phyloP scores from a whole-genome alignment of 1,140 invertebrate species.

The Tenebrio molitor region DNA sequence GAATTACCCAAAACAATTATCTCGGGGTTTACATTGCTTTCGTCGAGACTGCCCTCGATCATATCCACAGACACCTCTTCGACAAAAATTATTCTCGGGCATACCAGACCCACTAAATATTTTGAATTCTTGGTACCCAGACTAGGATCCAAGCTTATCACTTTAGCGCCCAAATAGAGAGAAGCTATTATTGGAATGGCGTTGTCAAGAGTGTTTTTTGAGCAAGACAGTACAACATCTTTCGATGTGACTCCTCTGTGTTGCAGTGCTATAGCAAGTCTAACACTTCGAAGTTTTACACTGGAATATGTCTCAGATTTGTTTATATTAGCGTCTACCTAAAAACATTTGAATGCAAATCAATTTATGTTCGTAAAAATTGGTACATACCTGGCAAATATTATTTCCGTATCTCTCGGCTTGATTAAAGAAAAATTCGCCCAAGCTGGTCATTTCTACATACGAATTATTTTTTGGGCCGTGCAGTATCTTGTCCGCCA shows the following conservation, averaged over 20 bases:
- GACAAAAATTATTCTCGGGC: slow-evolving; percentile 59
- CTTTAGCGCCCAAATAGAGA: slow-evolving; percentile 18
- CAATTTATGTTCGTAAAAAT: neutral
- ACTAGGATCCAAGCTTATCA: slow-evolving; percentile 55
- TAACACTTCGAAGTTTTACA: slow-evolving; percentile 23
- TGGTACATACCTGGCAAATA: slow-evolving; percentile 48
- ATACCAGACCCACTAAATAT: slow-evolving; percentile 51
- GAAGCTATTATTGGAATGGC: slow-evolving; percentile 19
- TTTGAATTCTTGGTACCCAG: slow-evolving; percentile 49
- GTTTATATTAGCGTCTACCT: neutral
- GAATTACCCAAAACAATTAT: slow-evolving; percentile 52
- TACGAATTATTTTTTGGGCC: neutral
- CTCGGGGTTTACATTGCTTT: slow-evolving; percentile 45
- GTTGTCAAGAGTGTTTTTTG: slow-evolving; percentile 31
- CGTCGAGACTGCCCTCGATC: slow-evolving; percentile 50
- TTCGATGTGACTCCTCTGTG: slow-evolving; percentile 28
- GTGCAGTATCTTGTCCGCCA: neutral
- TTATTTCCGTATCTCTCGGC: slow-evolving; percentile 44
- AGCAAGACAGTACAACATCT: slow-evolving; percentile 38
- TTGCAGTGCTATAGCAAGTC: slow-evolving; percentile 26
- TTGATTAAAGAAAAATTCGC: neutral
- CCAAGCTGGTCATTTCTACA: neutral
- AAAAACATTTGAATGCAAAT: slow-evolving; percentile 1
- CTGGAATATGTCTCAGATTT: slow-evolving; percentile 25
- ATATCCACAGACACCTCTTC: slow-evolving; percentile 46